A percentile compares a stretch with the other conserved stretches of the same genome.
phyloP scores from a whole-genome alignment of 2,888 invertebrate genomes.

The Megaustenia siamemsis region DNA sequence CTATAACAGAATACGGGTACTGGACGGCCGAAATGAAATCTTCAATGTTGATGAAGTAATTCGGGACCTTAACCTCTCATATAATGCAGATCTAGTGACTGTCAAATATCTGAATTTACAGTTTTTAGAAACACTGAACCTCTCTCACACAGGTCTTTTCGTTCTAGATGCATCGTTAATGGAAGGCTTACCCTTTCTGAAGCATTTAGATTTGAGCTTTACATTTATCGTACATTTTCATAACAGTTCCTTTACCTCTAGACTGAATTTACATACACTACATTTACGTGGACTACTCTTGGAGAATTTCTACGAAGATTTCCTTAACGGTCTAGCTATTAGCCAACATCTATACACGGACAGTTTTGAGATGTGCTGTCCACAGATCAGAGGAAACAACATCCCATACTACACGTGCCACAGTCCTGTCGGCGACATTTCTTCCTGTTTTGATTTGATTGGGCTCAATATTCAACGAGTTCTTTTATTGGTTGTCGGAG shows the following conservation, averaged over 20 bases:
- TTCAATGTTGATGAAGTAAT: background rate
- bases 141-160: no score
- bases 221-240: background rate
- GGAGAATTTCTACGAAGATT: background rate
- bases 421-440: conserved; percentile 70
- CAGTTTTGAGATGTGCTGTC: conserved; percentile 45
- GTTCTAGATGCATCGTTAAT: background rate
- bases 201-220: background rate
- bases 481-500: conserved; percentile 63
- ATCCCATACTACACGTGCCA: conserved; percentile 60
- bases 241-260: background rate
- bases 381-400: conserved; percentile 15
- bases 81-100: background rate
- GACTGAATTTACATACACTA: background rate
- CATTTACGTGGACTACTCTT: background rate
- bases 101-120: background rate
- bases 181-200: background rate
- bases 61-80: background rate
- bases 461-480: conserved; percentile 66
- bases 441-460: conserved; percentile 74
- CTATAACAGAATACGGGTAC: background rate
- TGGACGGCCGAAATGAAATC: no score
- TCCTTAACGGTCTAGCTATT: conserved; percentile 20
- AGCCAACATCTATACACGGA: conserved; percentile 34
- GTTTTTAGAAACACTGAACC: background rate